Conservation (phyloP, 2,888 invertebrate genomes). For the Clanis bilineata region DNA sequence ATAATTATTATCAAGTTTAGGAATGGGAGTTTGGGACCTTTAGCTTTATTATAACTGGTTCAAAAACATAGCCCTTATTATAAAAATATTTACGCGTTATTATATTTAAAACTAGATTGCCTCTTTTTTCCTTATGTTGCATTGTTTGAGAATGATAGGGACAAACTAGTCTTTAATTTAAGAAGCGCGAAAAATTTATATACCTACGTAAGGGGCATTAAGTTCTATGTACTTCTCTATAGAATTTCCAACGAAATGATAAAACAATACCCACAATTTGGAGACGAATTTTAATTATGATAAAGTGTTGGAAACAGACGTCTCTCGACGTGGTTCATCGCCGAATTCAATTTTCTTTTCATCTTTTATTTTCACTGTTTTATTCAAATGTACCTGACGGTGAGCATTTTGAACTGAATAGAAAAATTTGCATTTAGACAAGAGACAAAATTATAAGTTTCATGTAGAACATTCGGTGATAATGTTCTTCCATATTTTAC, state of each 20-base stretch:
- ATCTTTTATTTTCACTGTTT: constrained; percentile 26
- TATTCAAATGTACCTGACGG: constrained; percentile 24
- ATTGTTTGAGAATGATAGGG: no score
- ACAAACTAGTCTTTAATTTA: no score
- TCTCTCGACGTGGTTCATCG: constrained; percentile 16
- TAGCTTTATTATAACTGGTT: no score
- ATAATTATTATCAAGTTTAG: no score
- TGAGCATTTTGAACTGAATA: constrained; percentile 12
- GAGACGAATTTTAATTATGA: constrained; percentile 20
- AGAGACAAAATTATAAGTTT: constrained; percentile 9
- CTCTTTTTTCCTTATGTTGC: no score
- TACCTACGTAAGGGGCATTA: no score
- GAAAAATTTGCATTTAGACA: constrained; percentile 17
- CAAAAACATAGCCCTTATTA: no score
- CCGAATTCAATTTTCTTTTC: constrained; percentile 36
- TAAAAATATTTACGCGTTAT: no score
- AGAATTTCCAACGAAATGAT: neutral
- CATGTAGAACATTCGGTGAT: neutral
- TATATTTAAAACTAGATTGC: no score
- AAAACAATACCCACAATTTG: constrained; percentile 4
- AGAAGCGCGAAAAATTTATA: no score
- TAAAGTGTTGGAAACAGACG: constrained; percentile 26
- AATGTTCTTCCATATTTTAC: neutral
- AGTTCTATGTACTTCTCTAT: neutral
- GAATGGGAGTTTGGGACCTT: no score